These are phyloP conservation scores for Psilanteris sp. DNA, from an alignment of 1,140 invertebrate species.

Conservation along the genomic window DNA sequence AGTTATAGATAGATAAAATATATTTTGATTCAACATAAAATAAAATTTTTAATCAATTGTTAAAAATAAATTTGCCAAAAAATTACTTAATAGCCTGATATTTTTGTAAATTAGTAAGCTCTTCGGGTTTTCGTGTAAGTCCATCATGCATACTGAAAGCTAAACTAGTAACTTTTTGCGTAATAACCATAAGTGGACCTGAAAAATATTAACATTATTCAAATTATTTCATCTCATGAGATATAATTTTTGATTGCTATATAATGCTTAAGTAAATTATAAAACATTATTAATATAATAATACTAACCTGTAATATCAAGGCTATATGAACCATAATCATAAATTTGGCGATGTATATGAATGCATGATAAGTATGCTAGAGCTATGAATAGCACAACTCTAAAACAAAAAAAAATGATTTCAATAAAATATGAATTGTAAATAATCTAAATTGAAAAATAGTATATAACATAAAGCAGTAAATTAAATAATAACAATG, in stretches of 20 bases:
- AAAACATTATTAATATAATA: too few relatives aligned
- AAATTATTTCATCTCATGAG: too few relatives aligned
- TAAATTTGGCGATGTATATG: conserved; percentile 93
- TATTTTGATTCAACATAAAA: too few relatives aligned
- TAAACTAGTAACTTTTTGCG: conserved; percentile 95
- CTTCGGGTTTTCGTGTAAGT: conserved; percentile 82
- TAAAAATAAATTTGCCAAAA: background rate
- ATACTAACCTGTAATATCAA: conserved; percentile 90
- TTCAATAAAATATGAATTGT: background rate
- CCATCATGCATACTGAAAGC: conserved; percentile 96
- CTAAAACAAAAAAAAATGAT: conserved; percentile 78
- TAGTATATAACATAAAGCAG: too few relatives aligned
- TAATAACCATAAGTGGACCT: conserved; percentile 97
- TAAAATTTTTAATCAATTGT: too few relatives aligned
- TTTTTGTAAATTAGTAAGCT: conserved; percentile 86
- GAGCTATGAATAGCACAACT: conserved; percentile 86
- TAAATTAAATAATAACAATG: background rate
- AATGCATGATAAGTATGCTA: conserved; percentile 90
- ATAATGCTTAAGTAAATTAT: too few relatives aligned
- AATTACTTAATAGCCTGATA: conserved; percentile 84
- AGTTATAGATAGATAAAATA: too few relatives aligned
- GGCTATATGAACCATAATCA: conserved; percentile 91
- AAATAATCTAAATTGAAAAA: too few relatives aligned
- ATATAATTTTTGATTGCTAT: too few relatives aligned
- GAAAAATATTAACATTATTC: too few relatives aligned